Conservation (phyloP, 2,888 invertebrate species). For the Coelinius sp. region DNA sequence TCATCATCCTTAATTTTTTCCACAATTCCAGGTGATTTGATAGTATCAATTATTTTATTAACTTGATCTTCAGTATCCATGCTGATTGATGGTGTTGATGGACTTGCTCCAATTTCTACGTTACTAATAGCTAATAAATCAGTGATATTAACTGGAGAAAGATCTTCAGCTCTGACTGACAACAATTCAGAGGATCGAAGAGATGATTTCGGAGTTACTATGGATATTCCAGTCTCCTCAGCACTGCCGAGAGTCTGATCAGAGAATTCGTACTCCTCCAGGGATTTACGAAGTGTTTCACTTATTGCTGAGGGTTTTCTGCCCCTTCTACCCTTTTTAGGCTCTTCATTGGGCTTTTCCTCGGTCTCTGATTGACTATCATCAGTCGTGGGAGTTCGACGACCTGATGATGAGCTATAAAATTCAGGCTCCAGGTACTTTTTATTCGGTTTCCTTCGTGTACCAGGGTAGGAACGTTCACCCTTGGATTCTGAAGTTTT, state of each 20-base stretch:
- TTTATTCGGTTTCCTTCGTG: slow-evolving; percentile 59
- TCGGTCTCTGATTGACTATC: slow-evolving; percentile 65
- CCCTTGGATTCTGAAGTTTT: slow-evolving; percentile 61
- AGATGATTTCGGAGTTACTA: background rate
- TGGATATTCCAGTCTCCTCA: slow-evolving; percentile 21
- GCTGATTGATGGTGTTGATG: too few relatives aligned
- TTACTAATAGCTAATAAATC: slow-evolving; percentile 26
- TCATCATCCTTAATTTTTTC: slow-evolving; percentile 35
- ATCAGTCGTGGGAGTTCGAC: slow-evolving; percentile 57
- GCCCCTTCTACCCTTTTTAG: slow-evolving; percentile 45
- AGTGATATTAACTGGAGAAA: slow-evolving; percentile 27
- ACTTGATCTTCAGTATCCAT: too few relatives aligned
- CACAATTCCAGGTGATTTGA: too few relatives aligned
- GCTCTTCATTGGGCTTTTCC: slow-evolving; percentile 54
- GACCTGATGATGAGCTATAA: slow-evolving; percentile 56
- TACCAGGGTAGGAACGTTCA: slow-evolving; percentile 58
- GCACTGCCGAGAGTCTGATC: slow-evolving; percentile 44
- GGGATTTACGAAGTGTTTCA: slow-evolving; percentile 42
- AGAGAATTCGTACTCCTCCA: slow-evolving; percentile 55
- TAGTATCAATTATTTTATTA: too few relatives aligned
- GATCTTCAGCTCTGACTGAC: background rate
- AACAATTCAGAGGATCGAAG: background rate
- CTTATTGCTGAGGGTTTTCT: slow-evolving; percentile 42
- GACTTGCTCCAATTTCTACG: too few relatives aligned
- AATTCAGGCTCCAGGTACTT: slow-evolving; percentile 57